Evolutionary conservation across 2,113 vertebrate genomes (phyloP).

Genomic region (Ursus arctos): DNA sequence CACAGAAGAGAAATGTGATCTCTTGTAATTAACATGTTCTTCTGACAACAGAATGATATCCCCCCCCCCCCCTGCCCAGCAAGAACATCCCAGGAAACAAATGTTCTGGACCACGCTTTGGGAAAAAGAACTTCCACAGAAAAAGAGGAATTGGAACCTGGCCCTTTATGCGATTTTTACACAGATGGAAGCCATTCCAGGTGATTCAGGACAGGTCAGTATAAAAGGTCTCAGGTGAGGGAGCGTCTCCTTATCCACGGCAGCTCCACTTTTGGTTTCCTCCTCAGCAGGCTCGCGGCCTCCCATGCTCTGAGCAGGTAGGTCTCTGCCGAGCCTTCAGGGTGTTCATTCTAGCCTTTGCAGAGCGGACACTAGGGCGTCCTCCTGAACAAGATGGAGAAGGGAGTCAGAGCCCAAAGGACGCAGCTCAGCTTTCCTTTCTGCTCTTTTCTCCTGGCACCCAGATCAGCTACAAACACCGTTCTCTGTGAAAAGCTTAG

Average conservation of each 20-base stretch:
- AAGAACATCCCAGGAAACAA: background rate
- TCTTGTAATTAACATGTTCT: background rate
- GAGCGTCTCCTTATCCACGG: accelerated
- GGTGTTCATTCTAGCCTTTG: background rate
- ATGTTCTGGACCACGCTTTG: background rate
- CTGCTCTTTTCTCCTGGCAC: background rate
- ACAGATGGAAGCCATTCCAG: background rate
- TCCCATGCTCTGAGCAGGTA: accelerated
- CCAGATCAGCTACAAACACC: background rate
- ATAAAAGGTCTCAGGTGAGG: background rate
- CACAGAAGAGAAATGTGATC: background rate
- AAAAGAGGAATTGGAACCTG: background rate
- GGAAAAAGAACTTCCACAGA: background rate
- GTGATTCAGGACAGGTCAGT: background rate
- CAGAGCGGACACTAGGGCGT: background rate
- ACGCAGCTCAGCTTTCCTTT: background rate
- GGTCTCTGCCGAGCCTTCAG: background rate
- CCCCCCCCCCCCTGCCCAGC: too few relatives aligned
- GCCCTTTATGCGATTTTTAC: background rate
- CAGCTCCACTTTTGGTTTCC: background rate
- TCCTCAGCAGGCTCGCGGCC: background rate
- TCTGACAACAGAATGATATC: background rate
- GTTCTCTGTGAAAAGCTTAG: background rate
- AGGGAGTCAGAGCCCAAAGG: background rate
- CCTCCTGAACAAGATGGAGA: background rate